Base-by-base conservation (phyloP, 2,113 vertebrate species). In the Amphiprion percula region DNA sequence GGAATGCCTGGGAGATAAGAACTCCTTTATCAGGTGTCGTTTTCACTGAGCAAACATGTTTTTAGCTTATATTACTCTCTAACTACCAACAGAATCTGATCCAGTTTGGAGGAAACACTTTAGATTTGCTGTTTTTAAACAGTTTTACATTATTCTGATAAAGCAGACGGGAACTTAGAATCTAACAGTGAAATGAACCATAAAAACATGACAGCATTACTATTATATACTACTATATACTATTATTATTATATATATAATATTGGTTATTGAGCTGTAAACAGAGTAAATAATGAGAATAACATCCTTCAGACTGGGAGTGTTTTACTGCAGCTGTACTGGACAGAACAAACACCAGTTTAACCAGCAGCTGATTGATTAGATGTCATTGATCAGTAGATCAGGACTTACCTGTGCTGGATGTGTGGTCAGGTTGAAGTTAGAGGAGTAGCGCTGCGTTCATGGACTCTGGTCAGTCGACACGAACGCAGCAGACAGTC, bases 381-480 rank as follows among this genome's bases (percentile, higher is more conserved):
- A 44, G 10, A 81, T 2, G 30, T 49, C 17, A 49, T 6, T 59
- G 59, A 66, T 28, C 30, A 41, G 10, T 8, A 61, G 17, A 39
- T 44, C 4, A 5, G 26, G 9, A 41, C 87, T 85, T 87, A 93
- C 93, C 79, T 87, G 55, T 60, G 21, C 12, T 56, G 16, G 16
- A 4, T 21, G 41, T 73, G 41, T 30, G 21, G 15, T 68, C 21
- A 49, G 62, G 62, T 4, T 33, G 55, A 56, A 10, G 10, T 26
- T 7, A 30, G 63, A n/a, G 39, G 50, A 39, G 28, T 28, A 61
- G 66, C 68, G 28, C 52, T 72, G 68, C 72, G 72, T 84, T 84
- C 89, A 87, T 88, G 94, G 94, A 95, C 94, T 95, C 93, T 95
- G 94, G 93, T 66, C 93, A 94, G 94, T 95, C 94, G 21, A 95